These are phyloP conservation scores for Agapetus fuscipes DNA, from an alignment of 2,888 invertebrate genomes.

Conservation along the genomic window DNA sequence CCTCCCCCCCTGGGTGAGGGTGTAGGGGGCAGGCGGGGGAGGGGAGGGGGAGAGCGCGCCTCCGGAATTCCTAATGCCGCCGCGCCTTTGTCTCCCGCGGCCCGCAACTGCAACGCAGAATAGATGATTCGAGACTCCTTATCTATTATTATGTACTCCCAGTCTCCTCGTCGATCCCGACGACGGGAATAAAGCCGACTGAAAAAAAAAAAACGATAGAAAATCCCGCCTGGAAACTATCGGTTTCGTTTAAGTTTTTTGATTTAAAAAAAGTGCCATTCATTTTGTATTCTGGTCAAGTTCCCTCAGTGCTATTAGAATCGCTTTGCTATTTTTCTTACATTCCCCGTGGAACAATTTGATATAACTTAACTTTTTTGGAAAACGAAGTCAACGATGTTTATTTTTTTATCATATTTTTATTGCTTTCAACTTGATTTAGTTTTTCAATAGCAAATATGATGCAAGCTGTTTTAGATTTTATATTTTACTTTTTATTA, in stretches of 20 bases:
- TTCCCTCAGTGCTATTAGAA: background rate
- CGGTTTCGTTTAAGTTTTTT: background rate
- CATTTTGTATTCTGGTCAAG: background rate
- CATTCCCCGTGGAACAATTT: too few species aligned
- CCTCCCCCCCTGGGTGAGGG: too few species aligned
- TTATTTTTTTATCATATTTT: too few species aligned
- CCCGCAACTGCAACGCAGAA: conserved; percentile 4
- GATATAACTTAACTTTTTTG: too few species aligned
- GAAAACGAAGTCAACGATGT: too few species aligned
- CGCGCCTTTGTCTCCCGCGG: conserved; percentile 12
- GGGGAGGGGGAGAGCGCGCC: conserved; percentile 6
- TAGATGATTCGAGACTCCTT: conserved; percentile 3
- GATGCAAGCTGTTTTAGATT: too few species aligned
- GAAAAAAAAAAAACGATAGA: background rate
- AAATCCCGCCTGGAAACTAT: background rate
- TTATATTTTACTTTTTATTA: too few species aligned
- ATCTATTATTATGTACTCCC: background rate
- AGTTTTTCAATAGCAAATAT: too few species aligned
- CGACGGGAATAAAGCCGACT: background rate
- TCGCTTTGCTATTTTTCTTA: background rate
- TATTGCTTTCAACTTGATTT: too few species aligned
- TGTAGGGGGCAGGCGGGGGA: background rate
- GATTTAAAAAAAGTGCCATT: background rate
- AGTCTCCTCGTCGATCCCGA: background rate
- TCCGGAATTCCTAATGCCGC: conserved; percentile 16